phyloP scores from a whole-genome alignment of 1,140 invertebrate genomes.

The Cydia fagiglandana region DNA sequence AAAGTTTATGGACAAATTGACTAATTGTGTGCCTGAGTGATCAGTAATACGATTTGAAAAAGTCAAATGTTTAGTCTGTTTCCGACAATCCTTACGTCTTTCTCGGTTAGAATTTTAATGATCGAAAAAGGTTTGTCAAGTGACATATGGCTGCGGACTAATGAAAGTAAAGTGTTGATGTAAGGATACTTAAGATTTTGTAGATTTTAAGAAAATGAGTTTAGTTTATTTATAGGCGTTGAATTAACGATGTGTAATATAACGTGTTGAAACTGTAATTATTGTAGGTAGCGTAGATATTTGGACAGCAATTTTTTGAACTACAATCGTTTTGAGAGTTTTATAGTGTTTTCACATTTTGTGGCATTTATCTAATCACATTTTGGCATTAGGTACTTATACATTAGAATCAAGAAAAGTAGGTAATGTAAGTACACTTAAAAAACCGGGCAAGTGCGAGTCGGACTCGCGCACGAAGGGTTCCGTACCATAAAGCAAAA shows the following conservation, averaged over 20 bases:
- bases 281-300: not conserved
- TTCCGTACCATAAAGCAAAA: too few relatives aligned
- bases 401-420: too few relatives aligned
- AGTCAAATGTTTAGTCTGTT: not conserved
- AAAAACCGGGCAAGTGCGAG: too few relatives aligned
- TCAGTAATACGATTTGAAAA: not conserved
- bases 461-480: too few relatives aligned
- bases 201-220: not conserved
- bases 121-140: not conserved
- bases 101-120: not conserved
- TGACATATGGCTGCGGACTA: not conserved
- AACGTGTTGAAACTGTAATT: not conserved
- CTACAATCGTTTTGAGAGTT: too few relatives aligned
- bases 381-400: too few relatives aligned
- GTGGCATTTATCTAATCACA: too few relatives aligned
- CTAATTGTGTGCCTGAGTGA: constrained; percentile 6
- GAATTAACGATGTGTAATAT: not conserved
- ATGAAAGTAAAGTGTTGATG: constrained; percentile 9
- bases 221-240: not conserved
- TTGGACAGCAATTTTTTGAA: too few relatives aligned
- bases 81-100: not conserved
- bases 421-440: too few relatives aligned
- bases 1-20: not conserved
- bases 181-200: constrained; percentile 10
- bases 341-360: too few relatives aligned